phyloP scores from a whole-genome alignment of 2,888 invertebrate genomes.

The Leptinotarsa peninsularis region DNA sequence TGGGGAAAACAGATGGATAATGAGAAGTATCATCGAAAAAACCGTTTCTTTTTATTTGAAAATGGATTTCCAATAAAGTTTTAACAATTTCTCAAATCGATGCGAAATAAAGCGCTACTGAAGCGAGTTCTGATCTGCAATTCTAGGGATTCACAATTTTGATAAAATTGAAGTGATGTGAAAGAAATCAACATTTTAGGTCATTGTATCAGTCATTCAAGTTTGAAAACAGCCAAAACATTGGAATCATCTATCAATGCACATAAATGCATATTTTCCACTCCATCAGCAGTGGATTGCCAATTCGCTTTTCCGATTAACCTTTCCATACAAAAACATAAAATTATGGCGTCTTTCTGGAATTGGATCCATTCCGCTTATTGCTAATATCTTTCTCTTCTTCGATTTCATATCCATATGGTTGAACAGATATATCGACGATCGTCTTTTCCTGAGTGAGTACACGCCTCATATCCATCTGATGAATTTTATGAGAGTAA shows the following conservation, averaged over 20 bases:
- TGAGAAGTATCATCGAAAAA: no score
- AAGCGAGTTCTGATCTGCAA: no score
- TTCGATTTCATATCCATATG: background rate
- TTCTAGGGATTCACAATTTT: no score
- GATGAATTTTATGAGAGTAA: background rate
- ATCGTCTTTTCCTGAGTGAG: background rate
- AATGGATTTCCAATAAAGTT: no score
- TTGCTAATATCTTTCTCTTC: background rate
- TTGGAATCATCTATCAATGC: background rate
- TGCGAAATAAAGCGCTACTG: no score
- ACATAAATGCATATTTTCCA: background rate
- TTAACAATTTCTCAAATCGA: no score
- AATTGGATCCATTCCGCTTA: constrained; percentile 5
- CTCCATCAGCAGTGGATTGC: background rate
- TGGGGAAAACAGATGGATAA: no score
- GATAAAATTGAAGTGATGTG: no score
- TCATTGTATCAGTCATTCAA: no score
- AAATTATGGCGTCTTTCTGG: background rate
- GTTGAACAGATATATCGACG: background rate
- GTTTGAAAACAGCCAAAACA: background rate
- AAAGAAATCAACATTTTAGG: no score
- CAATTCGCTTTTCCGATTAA: background rate
- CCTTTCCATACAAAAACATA: background rate
- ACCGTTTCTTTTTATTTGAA: no score
- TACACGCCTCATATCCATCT: background rate